Base-by-base conservation (phyloP, 2,797 vertebrate genomes). In the Philypnodon macrostomus region DNA sequence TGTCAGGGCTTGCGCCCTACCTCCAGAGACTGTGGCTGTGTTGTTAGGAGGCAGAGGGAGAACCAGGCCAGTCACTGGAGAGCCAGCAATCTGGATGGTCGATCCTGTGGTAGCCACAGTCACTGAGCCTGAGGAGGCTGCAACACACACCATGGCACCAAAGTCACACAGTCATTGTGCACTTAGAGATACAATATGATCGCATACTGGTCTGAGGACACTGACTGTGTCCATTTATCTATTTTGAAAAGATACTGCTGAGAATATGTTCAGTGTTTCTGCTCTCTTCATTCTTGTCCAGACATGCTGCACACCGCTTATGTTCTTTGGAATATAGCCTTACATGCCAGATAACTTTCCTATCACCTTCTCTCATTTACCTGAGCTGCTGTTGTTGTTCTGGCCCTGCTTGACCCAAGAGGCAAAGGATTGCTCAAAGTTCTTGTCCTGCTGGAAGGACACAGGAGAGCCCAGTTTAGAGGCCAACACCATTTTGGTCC, bases 401-500 rank as follows among this genome's bases (percentile, higher is more conserved):
- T 98, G 96, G 68, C 96, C 96, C 90, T 98, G 95, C 61, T 96
- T 98, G 79, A 99, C 94, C 96, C 96, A 99, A 7, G 96, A 95
- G 29, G 96, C 94, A 68, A 98, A 99, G 1, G 94, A 96, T 42
- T 99, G 95, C 37, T 98, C 95, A 79, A 98, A 98, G 87, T 95
- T 98, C 86, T 97, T 97, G 87, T 94, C 95, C 68, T 94, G 95
- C 60, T 97, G 95, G 89, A 98, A 96, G 70, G 94, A 90, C 33
- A 96, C 94, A 1, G 94, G 92, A 70, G 96, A 92, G 23, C 91
- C 89, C 69, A 97, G 88, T 83, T 97, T 98, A 49, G 94, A 92
- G 57, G 94, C 85, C 27, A 98, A 91, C 1, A 97, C 92, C 77
- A 98, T 92, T 88, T 98, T 99, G 19, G 95, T 84, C 70, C 93